These are phyloP conservation scores for Leptinotarsa tumamoca DNA, from an alignment of 2,888 invertebrate species.

Conservation along the genomic window DNA sequence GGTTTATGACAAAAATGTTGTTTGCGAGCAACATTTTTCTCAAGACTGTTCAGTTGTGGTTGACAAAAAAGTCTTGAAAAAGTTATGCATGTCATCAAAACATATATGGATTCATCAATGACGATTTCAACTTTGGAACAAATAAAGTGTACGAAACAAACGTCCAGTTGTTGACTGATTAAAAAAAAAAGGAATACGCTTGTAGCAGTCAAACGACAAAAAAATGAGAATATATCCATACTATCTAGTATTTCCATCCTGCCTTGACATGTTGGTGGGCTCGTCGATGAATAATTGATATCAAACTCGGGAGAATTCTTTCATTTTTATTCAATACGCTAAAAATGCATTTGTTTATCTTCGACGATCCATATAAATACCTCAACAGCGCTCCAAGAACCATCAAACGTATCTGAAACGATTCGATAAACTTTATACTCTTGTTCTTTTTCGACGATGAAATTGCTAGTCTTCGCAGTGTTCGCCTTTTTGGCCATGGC, in stretches of 20 bases:
- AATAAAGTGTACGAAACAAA: no score
- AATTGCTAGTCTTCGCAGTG: constrained; percentile 45
- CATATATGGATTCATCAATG: no score
- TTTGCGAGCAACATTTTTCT: no score
- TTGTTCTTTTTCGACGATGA: constrained; percentile 41
- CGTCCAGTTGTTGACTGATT: no score
- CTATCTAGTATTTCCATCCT: not conserved
- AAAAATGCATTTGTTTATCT: constrained; percentile 4
- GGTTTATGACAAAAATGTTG: no score
- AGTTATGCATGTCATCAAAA: no score
- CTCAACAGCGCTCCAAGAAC: not conserved
- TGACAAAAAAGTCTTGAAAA: no score
- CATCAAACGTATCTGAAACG: not conserved
- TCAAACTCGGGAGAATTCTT: not conserved
- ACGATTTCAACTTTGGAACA: no score
- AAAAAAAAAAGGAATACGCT: no score
- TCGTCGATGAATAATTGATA: not conserved
- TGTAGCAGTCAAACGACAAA: no score
- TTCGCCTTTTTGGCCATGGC: constrained; percentile 45
- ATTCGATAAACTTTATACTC: not conserved
- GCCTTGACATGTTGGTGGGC: not conserved
- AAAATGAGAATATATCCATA: not conserved
- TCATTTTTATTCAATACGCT: not conserved
- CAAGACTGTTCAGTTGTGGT: no score
- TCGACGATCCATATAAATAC: not conserved